These are phyloP conservation scores for Synanthedon formicaeformis DNA, from an alignment of 2,888 invertebrate genomes.

Conservation along the genomic window DNA sequence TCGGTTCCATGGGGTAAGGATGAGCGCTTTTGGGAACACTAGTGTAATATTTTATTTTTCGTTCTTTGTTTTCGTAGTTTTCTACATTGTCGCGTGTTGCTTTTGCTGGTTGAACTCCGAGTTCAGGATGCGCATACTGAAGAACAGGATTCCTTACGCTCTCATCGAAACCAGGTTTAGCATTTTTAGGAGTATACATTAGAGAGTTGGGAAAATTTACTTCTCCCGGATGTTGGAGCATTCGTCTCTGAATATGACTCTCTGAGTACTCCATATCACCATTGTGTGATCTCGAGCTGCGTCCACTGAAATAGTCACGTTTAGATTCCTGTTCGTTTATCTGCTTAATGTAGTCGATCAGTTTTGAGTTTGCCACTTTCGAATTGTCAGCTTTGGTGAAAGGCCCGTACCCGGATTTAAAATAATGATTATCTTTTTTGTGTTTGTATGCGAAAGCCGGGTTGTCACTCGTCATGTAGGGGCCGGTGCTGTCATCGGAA, in stretches of 20 bases:
- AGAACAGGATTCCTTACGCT: constrained; percentile 80
- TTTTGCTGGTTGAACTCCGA: constrained; percentile 82
- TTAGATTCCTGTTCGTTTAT: constrained; percentile 75
- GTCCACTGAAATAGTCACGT: constrained; percentile 71
- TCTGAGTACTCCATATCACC: constrained; percentile 58
- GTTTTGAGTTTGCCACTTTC: constrained; percentile 67
- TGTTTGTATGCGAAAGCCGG: constrained; percentile 45
- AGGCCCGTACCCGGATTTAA: constrained; percentile 69
- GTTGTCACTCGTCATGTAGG: constrained; percentile 45
- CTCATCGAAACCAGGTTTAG: constrained; percentile 75
- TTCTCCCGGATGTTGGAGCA: constrained; percentile 77
- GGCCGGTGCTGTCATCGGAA: constrained; percentile 39
- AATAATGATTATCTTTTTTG: constrained; percentile 53
- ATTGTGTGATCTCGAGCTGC: constrained; percentile 59
- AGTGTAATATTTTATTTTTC: constrained; percentile 63
- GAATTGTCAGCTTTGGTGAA: constrained; percentile 75
- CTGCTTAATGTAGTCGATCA: constrained; percentile 75
- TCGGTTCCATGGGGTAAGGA: constrained; percentile 67
- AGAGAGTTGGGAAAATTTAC: constrained; percentile 75
- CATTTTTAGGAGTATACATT: constrained; percentile 73
- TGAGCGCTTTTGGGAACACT: constrained; percentile 69
- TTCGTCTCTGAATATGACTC: constrained; percentile 76
- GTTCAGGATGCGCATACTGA: constrained; percentile 84
- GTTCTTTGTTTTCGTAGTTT: constrained; percentile 36
- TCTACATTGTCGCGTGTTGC: constrained; percentile 54